Conservation (phyloP, 2,113 vertebrate species). For the Aythya baeri region DNA sequence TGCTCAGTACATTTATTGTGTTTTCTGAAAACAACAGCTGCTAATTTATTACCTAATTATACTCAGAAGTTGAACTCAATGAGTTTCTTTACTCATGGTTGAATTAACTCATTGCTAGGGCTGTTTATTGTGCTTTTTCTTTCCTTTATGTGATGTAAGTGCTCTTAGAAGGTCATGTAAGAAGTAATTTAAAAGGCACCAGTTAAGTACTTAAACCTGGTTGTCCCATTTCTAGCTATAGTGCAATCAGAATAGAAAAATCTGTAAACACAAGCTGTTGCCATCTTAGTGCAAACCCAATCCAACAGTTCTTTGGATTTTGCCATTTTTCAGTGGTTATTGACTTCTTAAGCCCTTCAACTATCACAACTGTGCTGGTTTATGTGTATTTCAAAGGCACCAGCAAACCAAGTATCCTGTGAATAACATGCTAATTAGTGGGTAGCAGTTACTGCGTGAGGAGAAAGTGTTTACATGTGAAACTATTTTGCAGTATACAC, state of each 20-base stretch:
- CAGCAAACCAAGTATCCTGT: not conserved
- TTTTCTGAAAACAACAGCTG: constrained; percentile 21
- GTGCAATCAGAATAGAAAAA: not conserved
- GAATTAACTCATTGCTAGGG: constrained; percentile 23
- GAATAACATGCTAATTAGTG: not conserved
- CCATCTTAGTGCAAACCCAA: not conserved
- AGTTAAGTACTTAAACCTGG: not conserved
- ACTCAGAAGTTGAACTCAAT: constrained; percentile 16
- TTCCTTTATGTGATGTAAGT: constrained; percentile 20
- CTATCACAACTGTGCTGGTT: not conserved
- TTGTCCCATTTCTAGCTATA: not conserved
- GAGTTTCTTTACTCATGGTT: constrained; percentile 26
- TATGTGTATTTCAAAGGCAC: not conserved
- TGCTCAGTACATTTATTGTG: not conserved
- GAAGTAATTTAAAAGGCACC: not conserved
- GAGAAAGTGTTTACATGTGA: not conserved
- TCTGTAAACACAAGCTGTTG: not conserved
- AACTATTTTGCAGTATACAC: not conserved
- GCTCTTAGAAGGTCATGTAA: constrained; percentile 41
- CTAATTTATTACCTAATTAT: constrained; percentile 55
- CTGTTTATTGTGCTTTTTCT: constrained; percentile 13
- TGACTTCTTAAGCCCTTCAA: not conserved
- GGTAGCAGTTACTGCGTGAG: not conserved
- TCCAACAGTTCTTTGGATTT: not conserved
- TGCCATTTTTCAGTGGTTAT: not conserved